phyloP scores from a whole-genome alignment of 2,797 vertebrate genomes.

The Masticophis lateralis region DNA sequence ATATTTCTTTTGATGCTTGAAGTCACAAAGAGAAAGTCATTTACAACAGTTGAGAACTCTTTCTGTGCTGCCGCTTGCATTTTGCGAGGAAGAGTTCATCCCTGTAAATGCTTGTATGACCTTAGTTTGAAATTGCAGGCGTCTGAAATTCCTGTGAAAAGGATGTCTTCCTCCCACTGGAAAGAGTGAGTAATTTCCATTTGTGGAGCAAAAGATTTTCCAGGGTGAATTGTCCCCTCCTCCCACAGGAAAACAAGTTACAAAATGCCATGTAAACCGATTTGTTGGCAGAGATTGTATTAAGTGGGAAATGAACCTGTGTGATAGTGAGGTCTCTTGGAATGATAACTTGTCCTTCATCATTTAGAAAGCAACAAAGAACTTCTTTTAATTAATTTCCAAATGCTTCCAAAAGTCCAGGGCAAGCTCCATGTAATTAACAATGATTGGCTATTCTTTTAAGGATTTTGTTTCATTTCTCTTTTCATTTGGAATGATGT shows the following conservation, averaged over 20 bases:
- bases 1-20: background rate
- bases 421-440: background rate
- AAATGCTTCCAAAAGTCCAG: constrained; percentile 55
- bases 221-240: constrained; percentile 22
- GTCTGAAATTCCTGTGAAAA: rapidly evolving
- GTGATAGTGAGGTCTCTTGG: constrained; percentile 47
- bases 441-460: constrained; percentile 15
- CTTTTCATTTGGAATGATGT: constrained; percentile 13
- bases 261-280: constrained; percentile 52
- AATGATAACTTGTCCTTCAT: constrained; percentile 50
- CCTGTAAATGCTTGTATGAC: background rate
- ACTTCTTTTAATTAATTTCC: constrained; percentile 51
- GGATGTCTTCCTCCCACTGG: constrained; percentile 17
- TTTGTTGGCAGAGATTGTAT: constrained; percentile 33
- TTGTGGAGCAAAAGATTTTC: constrained; percentile 32
- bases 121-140: rapidly evolving
- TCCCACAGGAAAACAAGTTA: constrained; percentile 55
- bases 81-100: rapidly evolving
- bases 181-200: constrained; percentile 27
- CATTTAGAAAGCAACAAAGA: constrained; percentile 54
- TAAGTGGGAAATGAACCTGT: constrained; percentile 58
- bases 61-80: background rate
- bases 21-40: background rate
- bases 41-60: background rate
- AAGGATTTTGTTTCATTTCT: constrained; percentile 38